Percentiles rank a stretch among this genome's conserved stretches.
Conservation (phyloP, 2,888 invertebrate species). For the Tetrapedia diversipes region DNA sequence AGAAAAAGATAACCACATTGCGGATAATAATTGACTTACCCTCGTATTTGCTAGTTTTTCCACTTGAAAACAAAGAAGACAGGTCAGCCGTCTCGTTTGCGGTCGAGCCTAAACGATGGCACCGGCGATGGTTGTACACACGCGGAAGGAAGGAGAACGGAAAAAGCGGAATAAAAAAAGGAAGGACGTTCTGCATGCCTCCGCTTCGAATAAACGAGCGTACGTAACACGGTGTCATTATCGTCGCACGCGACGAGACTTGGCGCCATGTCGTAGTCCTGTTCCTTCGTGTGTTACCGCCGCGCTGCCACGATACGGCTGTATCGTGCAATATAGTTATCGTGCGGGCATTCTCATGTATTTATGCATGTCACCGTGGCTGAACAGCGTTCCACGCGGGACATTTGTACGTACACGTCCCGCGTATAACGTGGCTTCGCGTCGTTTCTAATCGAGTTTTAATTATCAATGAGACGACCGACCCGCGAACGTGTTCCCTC, state of each 20-base stretch:
- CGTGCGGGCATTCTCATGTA: slow-evolving; percentile 42
- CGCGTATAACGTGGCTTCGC: background rate
- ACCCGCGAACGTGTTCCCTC: too few relatives aligned
- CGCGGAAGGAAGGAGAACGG: background rate
- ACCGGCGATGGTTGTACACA: background rate
- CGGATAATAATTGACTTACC: too few relatives aligned
- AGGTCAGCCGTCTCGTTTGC: too few relatives aligned
- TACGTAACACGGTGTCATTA: slow-evolving; percentile 58
- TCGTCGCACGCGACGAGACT: slow-evolving; percentile 60
- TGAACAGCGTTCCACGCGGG: slow-evolving; percentile 10
- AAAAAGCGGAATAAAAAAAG: background rate
- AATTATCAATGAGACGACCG: slow-evolving; percentile 6
- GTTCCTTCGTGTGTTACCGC: slow-evolving; percentile 32
- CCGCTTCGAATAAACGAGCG: slow-evolving; percentile 42
- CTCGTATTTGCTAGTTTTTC: too few relatives aligned
- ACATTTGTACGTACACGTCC: slow-evolving; percentile 10
- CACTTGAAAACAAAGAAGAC: too few relatives aligned
- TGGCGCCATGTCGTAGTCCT: slow-evolving; percentile 55
- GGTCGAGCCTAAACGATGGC: slow-evolving; percentile 18
- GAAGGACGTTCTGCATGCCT: slow-evolving; percentile 37
- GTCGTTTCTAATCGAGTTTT: slow-evolving; percentile 10
- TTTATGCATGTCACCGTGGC: slow-evolving; percentile 47
- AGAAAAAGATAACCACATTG: too few relatives aligned
- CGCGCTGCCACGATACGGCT: slow-evolving; percentile 24
- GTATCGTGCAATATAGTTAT: slow-evolving; percentile 42